phyloP scores from a whole-genome alignment of 2,113 vertebrate genomes.

The Neotragus pygmaeus region DNA sequence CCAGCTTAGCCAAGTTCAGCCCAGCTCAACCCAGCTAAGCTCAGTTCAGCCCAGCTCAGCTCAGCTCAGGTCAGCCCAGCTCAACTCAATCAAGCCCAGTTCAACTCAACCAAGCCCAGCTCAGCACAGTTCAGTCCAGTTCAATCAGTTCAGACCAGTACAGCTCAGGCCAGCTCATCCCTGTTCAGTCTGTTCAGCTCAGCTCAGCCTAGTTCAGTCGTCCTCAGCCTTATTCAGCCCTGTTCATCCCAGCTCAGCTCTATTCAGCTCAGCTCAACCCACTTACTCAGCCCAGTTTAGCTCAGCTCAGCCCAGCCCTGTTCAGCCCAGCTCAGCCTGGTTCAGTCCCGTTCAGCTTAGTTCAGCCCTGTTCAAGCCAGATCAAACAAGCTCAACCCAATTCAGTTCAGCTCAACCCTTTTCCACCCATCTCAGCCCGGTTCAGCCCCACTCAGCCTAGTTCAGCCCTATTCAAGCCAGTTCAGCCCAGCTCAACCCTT shows the following conservation, averaged over 20 bases:
- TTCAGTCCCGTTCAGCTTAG: not conserved
- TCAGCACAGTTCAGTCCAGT: too few relatives aligned
- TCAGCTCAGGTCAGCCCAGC: rapidly evolving
- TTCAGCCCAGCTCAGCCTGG: not conserved
- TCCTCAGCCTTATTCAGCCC: not conserved
- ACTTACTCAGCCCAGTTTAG: too few relatives aligned
- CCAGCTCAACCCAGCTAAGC: not conserved
- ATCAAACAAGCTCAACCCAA: too few relatives aligned
- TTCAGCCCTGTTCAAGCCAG: not conserved
- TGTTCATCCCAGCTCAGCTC: not conserved
- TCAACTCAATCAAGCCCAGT: not conserved
- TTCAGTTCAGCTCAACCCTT: too few relatives aligned
- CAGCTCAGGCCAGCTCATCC: not conserved
- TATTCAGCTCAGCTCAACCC: too few relatives aligned
- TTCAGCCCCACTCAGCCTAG: rapidly evolving
- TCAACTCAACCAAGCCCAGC: too few relatives aligned
- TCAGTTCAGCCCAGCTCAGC: not conserved
- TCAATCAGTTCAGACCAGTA: too few relatives aligned
- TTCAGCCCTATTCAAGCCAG: rapidly evolving
- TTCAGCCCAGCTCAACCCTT: too few relatives aligned
- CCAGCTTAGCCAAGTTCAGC: not conserved
- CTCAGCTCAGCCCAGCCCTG: too few relatives aligned
- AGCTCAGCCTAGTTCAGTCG: too few relatives aligned
- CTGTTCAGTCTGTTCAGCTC: not conserved
- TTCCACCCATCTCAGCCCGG: too few relatives aligned